phyloP scores from a whole-genome alignment of 2,113 vertebrate species.

The Vulpes ferrilata region DNA sequence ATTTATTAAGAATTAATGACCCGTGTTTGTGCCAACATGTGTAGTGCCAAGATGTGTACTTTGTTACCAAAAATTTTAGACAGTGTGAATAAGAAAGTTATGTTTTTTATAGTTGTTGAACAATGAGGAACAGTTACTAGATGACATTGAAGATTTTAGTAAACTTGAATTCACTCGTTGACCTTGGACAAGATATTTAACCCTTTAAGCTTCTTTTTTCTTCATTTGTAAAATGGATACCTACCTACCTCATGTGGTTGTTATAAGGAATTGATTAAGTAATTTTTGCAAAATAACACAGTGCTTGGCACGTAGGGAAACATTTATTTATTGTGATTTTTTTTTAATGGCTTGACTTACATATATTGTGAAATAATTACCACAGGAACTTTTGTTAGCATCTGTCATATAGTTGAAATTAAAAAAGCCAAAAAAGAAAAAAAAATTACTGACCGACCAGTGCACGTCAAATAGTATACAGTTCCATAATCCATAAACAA shows the following conservation, averaged over 20 bases:
- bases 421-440: neutral
- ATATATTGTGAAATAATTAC: neutral
- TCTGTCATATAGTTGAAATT: neutral
- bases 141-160: neutral
- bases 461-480: neutral
- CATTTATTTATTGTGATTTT: neutral
- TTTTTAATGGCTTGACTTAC: neutral
- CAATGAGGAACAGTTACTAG: neutral
- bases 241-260: neutral
- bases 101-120: slow-evolving; percentile 8
- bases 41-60: neutral
- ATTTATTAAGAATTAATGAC: slow-evolving; percentile 74
- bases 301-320: neutral
- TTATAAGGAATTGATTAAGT: slow-evolving; percentile 26
- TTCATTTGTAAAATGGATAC: neutral
- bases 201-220: neutral
- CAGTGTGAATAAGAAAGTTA: neutral
- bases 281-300: neutral
- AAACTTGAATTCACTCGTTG: slow-evolving; percentile 11
- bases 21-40: neutral
- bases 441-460: neutral
- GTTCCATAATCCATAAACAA: slow-evolving; percentile 61
- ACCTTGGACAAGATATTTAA: neutral
- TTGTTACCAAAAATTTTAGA: neutral
- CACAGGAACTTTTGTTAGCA: neutral